Percentiles rank a stretch among this genome's conserved stretches.
Conservation (phyloP, 1,140 invertebrate species). For the Metopolophium dirhodum region DNA sequence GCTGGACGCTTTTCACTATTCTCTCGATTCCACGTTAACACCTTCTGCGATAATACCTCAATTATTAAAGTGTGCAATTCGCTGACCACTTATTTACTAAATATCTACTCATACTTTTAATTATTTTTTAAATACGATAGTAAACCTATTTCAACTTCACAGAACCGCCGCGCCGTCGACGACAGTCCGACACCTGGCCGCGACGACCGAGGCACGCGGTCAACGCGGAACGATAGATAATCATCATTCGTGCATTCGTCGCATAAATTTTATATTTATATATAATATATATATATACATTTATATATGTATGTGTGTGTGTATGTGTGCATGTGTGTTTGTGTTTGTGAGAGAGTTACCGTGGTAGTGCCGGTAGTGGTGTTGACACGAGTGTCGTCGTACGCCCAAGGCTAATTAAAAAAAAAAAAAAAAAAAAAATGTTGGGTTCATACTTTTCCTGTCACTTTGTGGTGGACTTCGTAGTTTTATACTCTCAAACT, state of each 20-base stretch:
- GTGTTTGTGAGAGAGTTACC: neutral
- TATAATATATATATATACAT: neutral
- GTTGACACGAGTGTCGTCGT: slow-evolving; percentile 34
- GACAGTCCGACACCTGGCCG: slow-evolving; percentile 28
- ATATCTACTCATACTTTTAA: neutral
- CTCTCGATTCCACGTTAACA: neutral
- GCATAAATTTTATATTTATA: neutral
- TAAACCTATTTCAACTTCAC: neutral
- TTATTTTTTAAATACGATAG: neutral
- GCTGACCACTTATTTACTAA: neutral
- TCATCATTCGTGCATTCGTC: slow-evolving; percentile 26
- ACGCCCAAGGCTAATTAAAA: slow-evolving; percentile 7
- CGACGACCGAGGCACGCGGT: slow-evolving; percentile 8
- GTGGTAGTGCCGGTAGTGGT: neutral
- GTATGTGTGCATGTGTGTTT: too few species aligned
- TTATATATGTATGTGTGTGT: neutral
- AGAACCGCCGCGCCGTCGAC: neutral
- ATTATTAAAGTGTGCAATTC: neutral
- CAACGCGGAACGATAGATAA: slow-evolving; percentile 21
- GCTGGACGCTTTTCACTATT: neutral
- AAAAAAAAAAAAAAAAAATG: slow-evolving; percentile 30
- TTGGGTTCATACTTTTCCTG: neutral
- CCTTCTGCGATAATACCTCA: neutral
- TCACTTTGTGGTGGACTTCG: neutral
- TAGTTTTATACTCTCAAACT: too few species aligned